phyloP scores from a whole-genome alignment of 2,113 vertebrate species.

The Zosterops japonicus region DNA sequence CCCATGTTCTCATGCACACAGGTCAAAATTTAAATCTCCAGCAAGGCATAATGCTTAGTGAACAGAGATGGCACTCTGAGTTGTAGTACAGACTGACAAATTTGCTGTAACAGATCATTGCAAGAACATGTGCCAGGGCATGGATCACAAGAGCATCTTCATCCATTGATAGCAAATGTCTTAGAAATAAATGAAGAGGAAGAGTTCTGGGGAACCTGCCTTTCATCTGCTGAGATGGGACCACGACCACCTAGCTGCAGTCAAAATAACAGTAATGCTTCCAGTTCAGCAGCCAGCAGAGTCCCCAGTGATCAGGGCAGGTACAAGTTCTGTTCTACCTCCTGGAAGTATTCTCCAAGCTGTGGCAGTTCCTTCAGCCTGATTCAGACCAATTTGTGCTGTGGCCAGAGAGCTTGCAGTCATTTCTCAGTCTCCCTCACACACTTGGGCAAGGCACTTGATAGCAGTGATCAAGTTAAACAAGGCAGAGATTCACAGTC shows the following conservation, averaged over 20 bases:
- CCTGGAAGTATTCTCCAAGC: not conserved
- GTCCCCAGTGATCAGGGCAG: fast-evolving
- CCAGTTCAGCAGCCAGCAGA: not conserved
- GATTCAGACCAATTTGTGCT: fast-evolving
- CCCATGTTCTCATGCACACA: not conserved
- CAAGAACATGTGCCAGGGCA: not conserved
- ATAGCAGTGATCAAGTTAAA: not conserved
- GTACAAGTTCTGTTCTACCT: not conserved
- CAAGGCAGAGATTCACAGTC: not conserved
- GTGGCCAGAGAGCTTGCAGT: not conserved
- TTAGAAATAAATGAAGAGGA: not conserved
- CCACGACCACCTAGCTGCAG: not conserved
- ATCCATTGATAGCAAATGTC: not conserved
- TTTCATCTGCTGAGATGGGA: not conserved
- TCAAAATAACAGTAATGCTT: not conserved
- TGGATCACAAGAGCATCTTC: not conserved
- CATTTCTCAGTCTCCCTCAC: not conserved
- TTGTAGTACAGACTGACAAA: not conserved
- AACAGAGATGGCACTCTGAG: not conserved
- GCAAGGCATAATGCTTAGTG: not conserved
- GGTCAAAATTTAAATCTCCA: not conserved
- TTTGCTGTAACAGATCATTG: not conserved
- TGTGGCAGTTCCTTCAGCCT: not conserved
- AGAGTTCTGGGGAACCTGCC: not conserved
- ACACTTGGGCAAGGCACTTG: not conserved